Evolutionary conservation across 2,888 invertebrate genomes (phyloP).

Genomic region (Uropetala carovei): DNA sequence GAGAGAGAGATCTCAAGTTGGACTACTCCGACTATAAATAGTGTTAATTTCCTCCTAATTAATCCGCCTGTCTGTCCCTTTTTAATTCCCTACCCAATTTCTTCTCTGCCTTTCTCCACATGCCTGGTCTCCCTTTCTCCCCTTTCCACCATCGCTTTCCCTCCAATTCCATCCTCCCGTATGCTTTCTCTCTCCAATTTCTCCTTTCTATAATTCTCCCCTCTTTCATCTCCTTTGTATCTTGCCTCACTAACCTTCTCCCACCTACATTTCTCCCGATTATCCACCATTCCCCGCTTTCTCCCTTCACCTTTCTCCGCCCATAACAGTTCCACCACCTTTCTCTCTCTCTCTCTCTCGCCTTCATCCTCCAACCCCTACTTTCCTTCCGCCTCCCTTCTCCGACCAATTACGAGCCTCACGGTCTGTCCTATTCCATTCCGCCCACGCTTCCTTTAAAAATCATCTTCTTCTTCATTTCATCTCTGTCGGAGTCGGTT

Average conservation of each 20-base stretch:
- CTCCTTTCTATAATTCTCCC: background rate
- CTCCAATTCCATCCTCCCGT: background rate
- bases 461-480: background rate
- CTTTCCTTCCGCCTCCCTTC: background rate
- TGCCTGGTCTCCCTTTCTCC: background rate
- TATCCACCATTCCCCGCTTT: background rate
- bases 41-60: too few species aligned
- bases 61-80: too few species aligned
- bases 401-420: background rate
- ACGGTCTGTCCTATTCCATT: background rate
- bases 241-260: background rate
- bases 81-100: too few species aligned
- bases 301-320: background rate
- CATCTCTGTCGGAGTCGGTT: background rate
- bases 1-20: too few species aligned
- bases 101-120: too few species aligned
- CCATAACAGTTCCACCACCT: too few species aligned
- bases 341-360: background rate
- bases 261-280: background rate
- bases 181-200: background rate
- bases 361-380: background rate
- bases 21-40: too few species aligned
- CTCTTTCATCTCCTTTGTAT: background rate
- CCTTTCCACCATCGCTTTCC: background rate
- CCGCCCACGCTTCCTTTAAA: background rate